Evolutionary conservation across 2,888 invertebrate genomes (phyloP), one percentile per base, ranked within the genome.

Genomic region (Eupsilia transversa): DNA sequence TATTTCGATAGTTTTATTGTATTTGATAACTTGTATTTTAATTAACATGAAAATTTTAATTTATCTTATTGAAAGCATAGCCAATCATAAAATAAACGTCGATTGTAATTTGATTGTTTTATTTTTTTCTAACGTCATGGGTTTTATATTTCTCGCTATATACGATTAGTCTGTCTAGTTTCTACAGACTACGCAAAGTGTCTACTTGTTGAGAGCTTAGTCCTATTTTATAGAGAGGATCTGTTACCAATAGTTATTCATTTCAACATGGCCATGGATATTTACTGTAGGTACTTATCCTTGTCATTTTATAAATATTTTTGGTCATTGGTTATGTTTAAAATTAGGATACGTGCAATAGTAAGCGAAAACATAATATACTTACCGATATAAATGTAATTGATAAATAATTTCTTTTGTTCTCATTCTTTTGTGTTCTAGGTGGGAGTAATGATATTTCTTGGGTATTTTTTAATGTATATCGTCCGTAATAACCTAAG

Each of bases 401-500:
- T 35, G 12, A 3, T 41, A 30, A n/a, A 56, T 17, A 12, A 65
- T 49, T 52, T n/a, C 3, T 56, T 27, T 52, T 27, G 10, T 61
- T 59, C n/a, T 38, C 38, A 38, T 56, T 67, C 14, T 71, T 30
- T 70, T 78, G 59, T 75, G 79, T 91, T 91, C 46, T 87, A 93
- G 93, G 92, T 95, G 69, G 92, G 97, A 94, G 96, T 90, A 92
- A 97, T 94, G 94, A 97, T 91, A 89, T 97, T 92, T 96, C 96
- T 86, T 92, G 97, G 89, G 14, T 97, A 85, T 95, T 97, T 94
- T 91, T 96, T 88, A 87, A 91, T 93, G 63, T 95, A 94, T 81
- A 76, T 95, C 10, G 94, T 95, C 3, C 92, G 96, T 30, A 94
- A 95, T 83, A 95, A 95, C 74, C 80, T 96, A n/a, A 95, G 96